Conservation (phyloP, 2,888 invertebrate genomes). For the Plusia festucae region DNA sequence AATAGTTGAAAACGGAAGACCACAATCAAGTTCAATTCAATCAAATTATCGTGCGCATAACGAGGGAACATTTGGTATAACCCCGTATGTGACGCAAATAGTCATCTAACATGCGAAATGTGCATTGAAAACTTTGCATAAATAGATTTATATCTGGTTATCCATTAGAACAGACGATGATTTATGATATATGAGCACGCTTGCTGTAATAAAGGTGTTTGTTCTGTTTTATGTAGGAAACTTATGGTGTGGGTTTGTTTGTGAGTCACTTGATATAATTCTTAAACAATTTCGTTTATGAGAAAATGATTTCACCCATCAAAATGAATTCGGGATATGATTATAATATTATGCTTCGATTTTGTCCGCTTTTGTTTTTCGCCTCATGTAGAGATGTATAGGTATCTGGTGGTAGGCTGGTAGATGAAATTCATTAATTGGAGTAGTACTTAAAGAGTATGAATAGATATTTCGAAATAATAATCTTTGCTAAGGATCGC, state of each 20-base stretch:
- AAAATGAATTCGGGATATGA: neutral
- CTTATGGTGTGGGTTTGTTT: slow-evolving; percentile 24
- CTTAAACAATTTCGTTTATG: neutral
- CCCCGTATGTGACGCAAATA: slow-evolving; percentile 69
- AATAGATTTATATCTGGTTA: slow-evolving; percentile 84
- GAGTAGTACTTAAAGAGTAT: no score
- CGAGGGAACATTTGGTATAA: slow-evolving; percentile 44
- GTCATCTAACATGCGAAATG: slow-evolving; percentile 79
- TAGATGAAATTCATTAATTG: no score
- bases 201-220: slow-evolving; percentile 60
- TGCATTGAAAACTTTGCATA: slow-evolving; percentile 86
- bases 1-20: slow-evolving; percentile 1
- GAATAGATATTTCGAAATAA: no score
- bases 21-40: slow-evolving; percentile 33
- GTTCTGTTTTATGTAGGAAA: slow-evolving; percentile 42
- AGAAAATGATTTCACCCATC: neutral
- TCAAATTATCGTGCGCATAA: slow-evolving; percentile 52
- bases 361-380: no score
- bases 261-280: neutral
- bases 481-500: no score
- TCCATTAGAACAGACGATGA: slow-evolving; percentile 79
- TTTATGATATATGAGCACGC: slow-evolving; percentile 80
- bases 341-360: no score
- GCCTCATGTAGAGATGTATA: no score
- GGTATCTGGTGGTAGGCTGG: no score